A percentile compares a stretch with the other conserved stretches of the same genome.
Conservation (phyloP, 2,797 vertebrate species). For the Chelon labrosus region DNA sequence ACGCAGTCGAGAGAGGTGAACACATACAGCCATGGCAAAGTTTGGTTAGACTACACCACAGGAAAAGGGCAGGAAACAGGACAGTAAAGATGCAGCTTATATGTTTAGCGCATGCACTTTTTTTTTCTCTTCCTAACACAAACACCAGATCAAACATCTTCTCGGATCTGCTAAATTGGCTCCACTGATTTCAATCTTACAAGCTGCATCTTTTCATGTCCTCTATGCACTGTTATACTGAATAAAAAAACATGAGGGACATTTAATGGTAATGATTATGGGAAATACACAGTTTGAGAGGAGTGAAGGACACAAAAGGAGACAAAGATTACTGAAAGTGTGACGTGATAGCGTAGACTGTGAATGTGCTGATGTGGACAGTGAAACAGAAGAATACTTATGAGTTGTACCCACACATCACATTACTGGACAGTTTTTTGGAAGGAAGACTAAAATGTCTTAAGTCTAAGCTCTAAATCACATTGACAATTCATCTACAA, state of each 20-base stretch:
- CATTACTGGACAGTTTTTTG: constrained; percentile 48
- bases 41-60: constrained; percentile 62
- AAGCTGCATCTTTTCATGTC: constrained; percentile 73
- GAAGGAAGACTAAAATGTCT: constrained; percentile 35
- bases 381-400: constrained; percentile 68
- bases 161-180: not conserved
- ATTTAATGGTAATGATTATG: constrained; percentile 78
- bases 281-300: constrained; percentile 58
- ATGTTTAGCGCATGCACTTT: not conserved
- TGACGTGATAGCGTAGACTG: constrained; percentile 56
- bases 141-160: not conserved
- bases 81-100: constrained; percentile 71
- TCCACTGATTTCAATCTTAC: constrained; percentile 31
- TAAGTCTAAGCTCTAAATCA: constrained; percentile 49
- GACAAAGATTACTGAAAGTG: constrained; percentile 70
- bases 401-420: constrained; percentile 69
- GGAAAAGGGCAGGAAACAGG: constrained; percentile 41
- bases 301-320: constrained; percentile 71
- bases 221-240: constrained; percentile 47
- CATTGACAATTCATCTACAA: constrained; percentile 44
- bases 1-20: constrained; percentile 73
- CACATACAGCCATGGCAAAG: constrained; percentile 58
- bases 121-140: not conserved
- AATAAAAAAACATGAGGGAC: constrained; percentile 66
- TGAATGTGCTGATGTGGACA: constrained; percentile 70